Evolutionary conservation across 1,140 invertebrate genomes (phyloP), one percentile per base, ranked within the genome.

Genomic region (Euura lappo): DNA sequence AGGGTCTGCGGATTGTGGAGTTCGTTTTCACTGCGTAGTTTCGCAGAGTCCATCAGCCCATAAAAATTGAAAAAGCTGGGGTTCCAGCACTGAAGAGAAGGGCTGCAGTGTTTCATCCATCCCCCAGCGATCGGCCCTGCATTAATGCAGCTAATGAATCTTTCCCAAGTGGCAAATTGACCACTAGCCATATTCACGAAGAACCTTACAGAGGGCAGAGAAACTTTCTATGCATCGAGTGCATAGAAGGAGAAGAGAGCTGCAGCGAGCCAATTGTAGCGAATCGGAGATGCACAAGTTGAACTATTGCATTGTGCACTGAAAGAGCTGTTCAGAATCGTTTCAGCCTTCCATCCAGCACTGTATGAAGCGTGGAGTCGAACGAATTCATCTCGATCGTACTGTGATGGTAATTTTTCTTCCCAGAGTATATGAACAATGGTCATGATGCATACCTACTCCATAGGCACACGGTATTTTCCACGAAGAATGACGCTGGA

Each of bases 401-500:
- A 10, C 13, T 10, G 13, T 10, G 13, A 64, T 64, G 13, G 13
- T 64, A 10, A 13, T 64, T 10, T 64, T 64, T 10, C 60, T 64
- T 64, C 60, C 8, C 13, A 64, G 8, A 64, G 13, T 64, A 10
- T 10, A 64, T 64, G 13, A 10, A 10, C 60, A 64, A 64, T 10
- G 60, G 60, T 10, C 8, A 28, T 28, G 28, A 28, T 28, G 28
- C 28, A 28, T 28, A 28, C 28, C 28, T 28, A 28, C 28, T 28
- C 28, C 28, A 1, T 28, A 28, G 28, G 28, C 28, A 28, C 28
- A 28, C 28, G 28, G 1, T 28, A n/a, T 8, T 60, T 60, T 60
- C 51, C 51, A 11, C 51, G 51, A 60, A 60, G 51, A 60, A n/a
- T 60, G 51, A 60, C 51, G 51, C 51, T 60, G 51, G 51, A 60